A percentile compares a stretch with the other conserved stretches of the same genome.
These are phyloP conservation scores for Oedothorax gibbosus DNA, from an alignment of 1,140 invertebrate species.

Conservation along the genomic window DNA sequence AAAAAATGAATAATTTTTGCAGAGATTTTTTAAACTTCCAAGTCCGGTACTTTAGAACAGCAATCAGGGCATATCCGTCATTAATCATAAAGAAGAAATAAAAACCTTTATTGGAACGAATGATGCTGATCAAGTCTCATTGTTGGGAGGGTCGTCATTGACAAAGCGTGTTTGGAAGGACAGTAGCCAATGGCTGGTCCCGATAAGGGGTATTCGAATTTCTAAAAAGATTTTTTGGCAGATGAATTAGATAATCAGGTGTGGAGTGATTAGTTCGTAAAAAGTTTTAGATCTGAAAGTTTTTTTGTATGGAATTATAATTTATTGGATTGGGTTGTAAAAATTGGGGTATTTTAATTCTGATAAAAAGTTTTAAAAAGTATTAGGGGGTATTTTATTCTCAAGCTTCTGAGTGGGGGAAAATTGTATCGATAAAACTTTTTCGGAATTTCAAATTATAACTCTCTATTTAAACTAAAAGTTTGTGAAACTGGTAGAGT, in stretches of 20 bases:
- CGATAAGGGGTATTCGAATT: neutral
- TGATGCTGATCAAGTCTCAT: constrained; percentile 50
- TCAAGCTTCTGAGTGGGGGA: too few relatives aligned
- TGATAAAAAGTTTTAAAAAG: too few relatives aligned
- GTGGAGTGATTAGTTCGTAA: too few relatives aligned
- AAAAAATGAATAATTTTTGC: constrained; percentile 62
- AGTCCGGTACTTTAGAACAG: constrained; percentile 50
- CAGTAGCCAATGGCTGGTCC: neutral
- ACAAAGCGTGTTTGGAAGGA: neutral
- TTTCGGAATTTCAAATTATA: too few relatives aligned
- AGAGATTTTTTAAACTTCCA: constrained; percentile 61
- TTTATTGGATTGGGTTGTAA: too few relatives aligned
- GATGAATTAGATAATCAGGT: neutral
- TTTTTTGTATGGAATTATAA: too few relatives aligned
- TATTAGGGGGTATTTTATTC: too few relatives aligned
- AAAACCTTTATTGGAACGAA: constrained; percentile 62
- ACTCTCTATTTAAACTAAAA: too few relatives aligned
- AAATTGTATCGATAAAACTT: too few relatives aligned
- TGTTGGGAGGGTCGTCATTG: constrained; percentile 18
- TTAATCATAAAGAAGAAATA: constrained; percentile 53
- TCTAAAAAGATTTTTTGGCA: neutral
- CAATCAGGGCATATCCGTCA: constrained; percentile 47
- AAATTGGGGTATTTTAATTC: too few relatives aligned
- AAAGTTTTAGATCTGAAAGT: too few relatives aligned
- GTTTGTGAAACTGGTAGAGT: too few relatives aligned